A percentile compares a stretch with the other conserved stretches of the same genome.
phyloP scores from a whole-genome alignment of 2,888 invertebrate species.

The Cosmorhoe ocellata region DNA sequence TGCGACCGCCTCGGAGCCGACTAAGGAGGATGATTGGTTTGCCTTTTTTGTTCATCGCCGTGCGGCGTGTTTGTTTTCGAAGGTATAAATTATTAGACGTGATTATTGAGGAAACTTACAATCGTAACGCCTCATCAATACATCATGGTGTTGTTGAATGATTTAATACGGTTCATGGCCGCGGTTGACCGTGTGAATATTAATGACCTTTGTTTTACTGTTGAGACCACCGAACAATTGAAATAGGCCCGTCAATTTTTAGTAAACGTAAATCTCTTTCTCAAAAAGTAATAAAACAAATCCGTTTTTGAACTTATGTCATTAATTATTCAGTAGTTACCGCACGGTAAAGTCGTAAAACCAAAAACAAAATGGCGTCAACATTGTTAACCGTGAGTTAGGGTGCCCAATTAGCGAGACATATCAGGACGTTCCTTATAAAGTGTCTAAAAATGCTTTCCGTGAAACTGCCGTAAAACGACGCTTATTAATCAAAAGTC shows the following conservation, averaged over 20 bases:
- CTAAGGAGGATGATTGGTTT: constrained; percentile 63
- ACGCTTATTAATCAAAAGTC: constrained; percentile 61
- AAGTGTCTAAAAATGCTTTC: constrained; percentile 47
- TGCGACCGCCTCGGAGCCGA: constrained; percentile 61
- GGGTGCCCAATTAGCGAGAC: constrained; percentile 51
- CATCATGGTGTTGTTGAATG: constrained; percentile 22
- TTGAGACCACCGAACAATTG: constrained; percentile 3
- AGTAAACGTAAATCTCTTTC: background rate
- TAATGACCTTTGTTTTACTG: constrained; percentile 2
- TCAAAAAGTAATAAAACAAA: constrained; percentile 20
- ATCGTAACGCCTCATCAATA: constrained; percentile 32
- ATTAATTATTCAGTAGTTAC: constrained; percentile 23
- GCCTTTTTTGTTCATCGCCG: constrained; percentile 45
- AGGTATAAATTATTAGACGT: constrained; percentile 65
- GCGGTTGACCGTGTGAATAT: constrained; percentile 5
- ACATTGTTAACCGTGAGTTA: constrained; percentile 35
- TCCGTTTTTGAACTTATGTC: constrained; percentile 11
- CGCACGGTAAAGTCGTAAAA: constrained; percentile 18
- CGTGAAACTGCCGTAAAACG: constrained; percentile 62
- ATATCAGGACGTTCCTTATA: constrained; percentile 50
- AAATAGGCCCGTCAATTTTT: constrained; percentile 12
- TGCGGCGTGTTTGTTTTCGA: constrained; percentile 78
- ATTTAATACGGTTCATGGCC: constrained; percentile 18
- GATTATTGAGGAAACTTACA: constrained; percentile 73
- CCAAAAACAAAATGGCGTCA: constrained; percentile 29